Conservation (phyloP, 2,888 invertebrate species). For the Phyllotreta striolata region DNA sequence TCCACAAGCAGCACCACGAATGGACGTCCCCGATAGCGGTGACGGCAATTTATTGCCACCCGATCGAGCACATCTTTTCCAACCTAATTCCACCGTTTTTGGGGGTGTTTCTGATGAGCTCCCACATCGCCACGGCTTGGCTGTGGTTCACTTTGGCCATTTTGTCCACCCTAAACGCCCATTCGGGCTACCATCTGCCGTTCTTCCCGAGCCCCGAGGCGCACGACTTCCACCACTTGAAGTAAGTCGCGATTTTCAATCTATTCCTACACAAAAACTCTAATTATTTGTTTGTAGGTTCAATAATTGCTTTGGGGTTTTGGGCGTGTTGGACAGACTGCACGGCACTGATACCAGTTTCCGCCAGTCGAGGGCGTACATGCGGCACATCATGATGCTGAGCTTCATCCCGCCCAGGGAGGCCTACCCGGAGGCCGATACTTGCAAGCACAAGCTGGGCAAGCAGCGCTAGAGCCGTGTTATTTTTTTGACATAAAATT, state of each 20-base stretch:
- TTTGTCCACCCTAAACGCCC: slow-evolving; percentile 79
- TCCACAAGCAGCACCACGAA: slow-evolving; percentile 88
- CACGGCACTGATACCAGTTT: slow-evolving; percentile 85
- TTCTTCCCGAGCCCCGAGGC: slow-evolving; percentile 86
- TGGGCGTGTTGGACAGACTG: slow-evolving; percentile 81
- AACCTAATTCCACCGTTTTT: slow-evolving; percentile 79
- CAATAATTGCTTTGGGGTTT: slow-evolving; percentile 83
- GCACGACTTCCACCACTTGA: slow-evolving; percentile 88
- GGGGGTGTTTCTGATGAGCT: slow-evolving; percentile 77
- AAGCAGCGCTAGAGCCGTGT: slow-evolving; percentile 42
- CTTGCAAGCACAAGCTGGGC: slow-evolving; percentile 57
- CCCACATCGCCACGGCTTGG: slow-evolving; percentile 80
- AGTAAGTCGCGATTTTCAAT: slow-evolving; percentile 64
- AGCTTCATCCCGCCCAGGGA: slow-evolving; percentile 73
- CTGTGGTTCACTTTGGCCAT: slow-evolving; percentile 83
- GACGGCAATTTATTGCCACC: slow-evolving; percentile 82
- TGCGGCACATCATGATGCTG: slow-evolving; percentile 76
- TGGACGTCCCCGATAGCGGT: slow-evolving; percentile 90
- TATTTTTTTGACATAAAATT: neutral
- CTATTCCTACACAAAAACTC: neutral
- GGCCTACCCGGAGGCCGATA: slow-evolving; percentile 70
- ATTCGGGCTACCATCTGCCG: slow-evolving; percentile 86
- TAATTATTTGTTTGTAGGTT: slow-evolving; percentile 66
- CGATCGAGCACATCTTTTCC: slow-evolving; percentile 78
- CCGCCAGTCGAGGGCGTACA: slow-evolving; percentile 73